These are phyloP conservation scores for Choristoneura rosaceana DNA, from an alignment of 2,888 invertebrate species.

Conservation along the genomic window DNA sequence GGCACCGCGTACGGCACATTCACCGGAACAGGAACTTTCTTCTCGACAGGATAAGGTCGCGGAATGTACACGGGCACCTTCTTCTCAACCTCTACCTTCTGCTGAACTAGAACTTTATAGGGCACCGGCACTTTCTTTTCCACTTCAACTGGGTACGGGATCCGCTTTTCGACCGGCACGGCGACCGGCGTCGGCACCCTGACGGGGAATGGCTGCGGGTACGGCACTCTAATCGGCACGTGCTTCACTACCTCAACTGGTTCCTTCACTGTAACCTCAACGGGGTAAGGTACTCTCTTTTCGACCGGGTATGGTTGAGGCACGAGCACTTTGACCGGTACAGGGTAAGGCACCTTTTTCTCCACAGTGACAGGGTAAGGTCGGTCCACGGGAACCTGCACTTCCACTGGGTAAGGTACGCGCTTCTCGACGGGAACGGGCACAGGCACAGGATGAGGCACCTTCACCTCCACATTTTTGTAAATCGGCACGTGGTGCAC, in stretches of 20 bases:
- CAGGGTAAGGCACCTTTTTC: constrained; percentile 73
- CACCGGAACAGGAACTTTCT: constrained; percentile 69
- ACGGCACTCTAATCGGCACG: constrained; percentile 72
- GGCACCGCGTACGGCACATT: constrained; percentile 50
- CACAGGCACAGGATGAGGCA: constrained; percentile 72
- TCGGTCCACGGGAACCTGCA: constrained; percentile 70
- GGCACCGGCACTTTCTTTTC: constrained; percentile 79
- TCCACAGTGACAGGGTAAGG: constrained; percentile 77
- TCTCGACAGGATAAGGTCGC: constrained; percentile 62
- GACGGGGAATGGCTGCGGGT: constrained; percentile 81
- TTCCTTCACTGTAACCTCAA: constrained; percentile 77
- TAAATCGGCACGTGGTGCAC: constrained; percentile 75
- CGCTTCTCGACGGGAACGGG: constrained; percentile 72
- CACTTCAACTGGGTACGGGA: constrained; percentile 77
- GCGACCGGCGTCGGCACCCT: constrained; percentile 83
- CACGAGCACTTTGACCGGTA: constrained; percentile 74
- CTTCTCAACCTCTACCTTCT: constrained; percentile 69
- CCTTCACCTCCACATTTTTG: constrained; percentile 74
- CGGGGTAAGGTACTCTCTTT: constrained; percentile 83
- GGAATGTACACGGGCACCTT: constrained; percentile 61
- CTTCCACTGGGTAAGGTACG: constrained; percentile 75
- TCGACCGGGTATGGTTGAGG: constrained; percentile 83
- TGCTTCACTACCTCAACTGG: constrained; percentile 76
- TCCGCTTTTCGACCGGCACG: constrained; percentile 76
- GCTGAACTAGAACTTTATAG: constrained; percentile 46